These are phyloP conservation scores for Ifrita kowaldi DNA, from an alignment of 2,113 vertebrate species.

Conservation along the genomic window DNA sequence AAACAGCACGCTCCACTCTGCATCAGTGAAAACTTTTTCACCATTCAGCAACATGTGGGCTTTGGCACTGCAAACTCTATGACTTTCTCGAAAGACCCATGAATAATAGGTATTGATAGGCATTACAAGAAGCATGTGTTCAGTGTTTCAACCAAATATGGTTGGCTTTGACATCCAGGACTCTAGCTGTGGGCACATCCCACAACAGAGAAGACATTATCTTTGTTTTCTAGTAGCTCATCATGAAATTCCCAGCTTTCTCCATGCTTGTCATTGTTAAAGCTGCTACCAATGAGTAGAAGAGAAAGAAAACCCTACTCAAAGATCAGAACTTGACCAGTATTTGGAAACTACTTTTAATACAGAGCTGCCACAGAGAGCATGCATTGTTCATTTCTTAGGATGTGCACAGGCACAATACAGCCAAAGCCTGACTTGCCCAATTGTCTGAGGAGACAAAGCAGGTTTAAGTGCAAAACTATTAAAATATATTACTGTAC, in stretches of 20 bases:
- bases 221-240: background rate
- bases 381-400: background rate
- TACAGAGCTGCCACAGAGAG: background rate
- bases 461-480: background rate
- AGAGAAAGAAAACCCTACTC: background rate
- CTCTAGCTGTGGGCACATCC: background rate
- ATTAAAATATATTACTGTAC: background rate
- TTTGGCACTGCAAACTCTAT: background rate
- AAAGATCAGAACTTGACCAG: background rate
- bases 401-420: background rate
- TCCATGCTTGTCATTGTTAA: background rate
- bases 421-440: background rate
- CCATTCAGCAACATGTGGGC: background rate
- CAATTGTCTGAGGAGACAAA: background rate
- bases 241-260: background rate
- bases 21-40: background rate
- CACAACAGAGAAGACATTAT: background rate
- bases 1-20: background rate
- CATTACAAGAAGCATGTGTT: background rate
- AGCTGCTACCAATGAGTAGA: background rate
- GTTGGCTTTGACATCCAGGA: background rate
- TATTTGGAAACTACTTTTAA: background rate
- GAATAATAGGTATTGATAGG: background rate
- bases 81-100: background rate
- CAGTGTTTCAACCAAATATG: background rate